These are phyloP conservation scores for Cairina moschata DNA, from an alignment of 2,113 vertebrate species.

Conservation along the genomic window DNA sequence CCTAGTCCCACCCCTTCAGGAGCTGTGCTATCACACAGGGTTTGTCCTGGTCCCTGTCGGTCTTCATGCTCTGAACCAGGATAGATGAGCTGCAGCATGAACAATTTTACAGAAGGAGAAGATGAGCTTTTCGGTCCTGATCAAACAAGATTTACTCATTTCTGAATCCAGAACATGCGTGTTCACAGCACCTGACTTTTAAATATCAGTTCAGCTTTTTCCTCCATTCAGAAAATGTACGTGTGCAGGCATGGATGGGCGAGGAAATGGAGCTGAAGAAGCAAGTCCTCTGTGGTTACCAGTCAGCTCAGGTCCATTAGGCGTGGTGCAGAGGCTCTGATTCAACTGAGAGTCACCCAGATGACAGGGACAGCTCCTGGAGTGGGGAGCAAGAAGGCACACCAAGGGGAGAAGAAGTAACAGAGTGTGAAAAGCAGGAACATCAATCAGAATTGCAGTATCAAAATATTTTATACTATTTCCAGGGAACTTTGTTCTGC, in stretches of 20 bases:
- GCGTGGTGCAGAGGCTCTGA: not conserved
- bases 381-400: not conserved
- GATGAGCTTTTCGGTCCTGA: not conserved
- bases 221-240: not conserved
- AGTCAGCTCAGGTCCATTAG: not conserved
- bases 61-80: not conserved
- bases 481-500: not conserved
- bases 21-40: not conserved
- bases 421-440: not conserved
- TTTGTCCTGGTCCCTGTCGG: not conserved
- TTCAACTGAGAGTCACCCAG: not conserved
- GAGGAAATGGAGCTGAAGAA: not conserved
- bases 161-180: not conserved
- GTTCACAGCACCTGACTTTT: not conserved
- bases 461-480: not conserved
- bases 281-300: not conserved
- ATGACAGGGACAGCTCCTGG: not conserved
- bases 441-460: not conserved
- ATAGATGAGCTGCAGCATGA: not conserved
- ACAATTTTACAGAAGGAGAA: not conserved
- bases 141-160: not conserved
- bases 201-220: not conserved
- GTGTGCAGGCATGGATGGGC: rapidly evolving
- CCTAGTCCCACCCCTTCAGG: not conserved
- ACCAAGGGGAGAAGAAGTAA: not conserved